phyloP scores from a whole-genome alignment of 2,888 invertebrate species.

The Oasisia sp. region DNA sequence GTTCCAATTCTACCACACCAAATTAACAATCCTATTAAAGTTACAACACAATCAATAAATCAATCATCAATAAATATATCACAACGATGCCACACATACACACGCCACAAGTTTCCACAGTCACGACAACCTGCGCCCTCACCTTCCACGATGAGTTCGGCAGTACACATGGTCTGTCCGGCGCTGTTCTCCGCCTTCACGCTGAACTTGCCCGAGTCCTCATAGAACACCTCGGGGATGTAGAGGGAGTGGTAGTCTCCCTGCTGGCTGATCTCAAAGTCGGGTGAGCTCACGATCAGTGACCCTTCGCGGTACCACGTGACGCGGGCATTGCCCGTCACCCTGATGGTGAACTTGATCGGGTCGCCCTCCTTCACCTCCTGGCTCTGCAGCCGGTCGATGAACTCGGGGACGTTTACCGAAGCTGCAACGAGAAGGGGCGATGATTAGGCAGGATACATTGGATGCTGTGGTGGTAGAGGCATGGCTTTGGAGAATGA shows the following conservation, averaged over 20 bases:
- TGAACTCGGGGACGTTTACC: conserved; percentile 83
- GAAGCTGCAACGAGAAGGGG: conserved; percentile 71
- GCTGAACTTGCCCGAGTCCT: conserved; percentile 96
- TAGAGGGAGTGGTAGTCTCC: conserved; percentile 72
- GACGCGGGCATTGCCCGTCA: conserved; percentile 67
- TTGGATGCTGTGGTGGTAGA: neutral
- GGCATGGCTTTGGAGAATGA: too few species aligned
- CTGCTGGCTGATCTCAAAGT: conserved; percentile 74
- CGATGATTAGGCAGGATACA: neutral
- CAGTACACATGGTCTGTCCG: conserved; percentile 74
- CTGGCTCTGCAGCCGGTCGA: conserved; percentile 81
- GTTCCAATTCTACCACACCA: neutral
- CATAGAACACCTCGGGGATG: conserved; percentile 89
- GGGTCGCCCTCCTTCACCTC: conserved; percentile 67
- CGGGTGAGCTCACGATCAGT: conserved; percentile 91
- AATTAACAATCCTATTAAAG: neutral
- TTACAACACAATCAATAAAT: too few species aligned
- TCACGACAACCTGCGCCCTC: conserved; percentile 26
- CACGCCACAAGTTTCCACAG: neutral
- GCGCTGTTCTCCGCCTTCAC: conserved; percentile 70
- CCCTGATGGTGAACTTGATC: conserved; percentile 59
- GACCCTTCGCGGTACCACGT: conserved; percentile 97
- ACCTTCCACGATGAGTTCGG: conserved; percentile 77
- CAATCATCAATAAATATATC: neutral
- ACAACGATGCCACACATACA: neutral